Evolutionary conservation across 2,113 vertebrate species (phyloP).

Genomic region (Trematomus loennbergii): DNA sequence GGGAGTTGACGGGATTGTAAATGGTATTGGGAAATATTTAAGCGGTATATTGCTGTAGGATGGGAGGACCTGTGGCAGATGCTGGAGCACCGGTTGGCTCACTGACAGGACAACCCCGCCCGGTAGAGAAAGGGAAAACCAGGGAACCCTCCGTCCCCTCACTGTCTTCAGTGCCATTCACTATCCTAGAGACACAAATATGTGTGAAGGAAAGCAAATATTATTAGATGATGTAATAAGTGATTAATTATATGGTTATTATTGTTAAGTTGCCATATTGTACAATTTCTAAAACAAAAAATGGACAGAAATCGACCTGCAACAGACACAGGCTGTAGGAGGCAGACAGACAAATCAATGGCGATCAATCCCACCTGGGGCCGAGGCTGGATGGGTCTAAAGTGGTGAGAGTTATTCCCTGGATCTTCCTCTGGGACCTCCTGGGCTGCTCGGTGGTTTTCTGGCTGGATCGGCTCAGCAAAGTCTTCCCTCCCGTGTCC

Average conservation of each 20-base stretch:
- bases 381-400: constrained; percentile 81
- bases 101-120: constrained; percentile 50
- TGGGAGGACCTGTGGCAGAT: constrained; percentile 69
- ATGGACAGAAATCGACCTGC: constrained; percentile 11
- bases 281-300: background rate
- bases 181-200: constrained; percentile 67
- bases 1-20: constrained; percentile 3
- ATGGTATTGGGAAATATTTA: background rate
- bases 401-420: constrained; percentile 69
- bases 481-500: constrained; percentile 51
- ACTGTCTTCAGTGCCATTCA: constrained; percentile 82
- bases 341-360: constrained; percentile 20
- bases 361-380: constrained; percentile 72
- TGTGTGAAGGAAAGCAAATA: background rate
- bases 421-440: constrained; percentile 56
- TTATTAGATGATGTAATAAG: background rate
- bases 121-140: constrained; percentile 73
- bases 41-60: background rate
- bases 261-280: background rate
- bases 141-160: constrained; percentile 62
- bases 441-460: constrained; percentile 36
- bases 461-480: constrained; percentile 28
- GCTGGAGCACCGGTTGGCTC: constrained; percentile 62
- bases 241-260: background rate
- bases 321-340: constrained; percentile 13